Percentiles rank a stretch among this genome's conserved stretches.
These are phyloP conservation scores for Matsumurasca onukii DNA, from an alignment of 1,140 invertebrate species.

Conservation along the genomic window DNA sequence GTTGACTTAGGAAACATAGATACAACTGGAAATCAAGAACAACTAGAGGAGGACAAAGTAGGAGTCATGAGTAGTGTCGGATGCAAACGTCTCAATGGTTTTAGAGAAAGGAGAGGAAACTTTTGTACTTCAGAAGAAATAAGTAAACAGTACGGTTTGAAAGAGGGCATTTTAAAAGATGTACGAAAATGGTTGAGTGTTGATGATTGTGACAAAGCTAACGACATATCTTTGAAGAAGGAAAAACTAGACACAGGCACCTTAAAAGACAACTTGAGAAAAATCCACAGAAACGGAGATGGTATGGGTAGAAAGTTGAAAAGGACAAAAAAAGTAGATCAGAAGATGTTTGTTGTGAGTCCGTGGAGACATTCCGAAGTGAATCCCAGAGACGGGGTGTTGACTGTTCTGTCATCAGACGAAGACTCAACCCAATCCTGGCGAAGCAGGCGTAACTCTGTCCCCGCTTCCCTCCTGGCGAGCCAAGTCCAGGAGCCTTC, in stretches of 20 bases:
- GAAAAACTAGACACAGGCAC: constrained; percentile 32
- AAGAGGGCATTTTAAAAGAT: constrained; percentile 16
- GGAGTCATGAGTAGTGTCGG: constrained; percentile 23
- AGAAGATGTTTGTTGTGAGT: constrained; percentile 38
- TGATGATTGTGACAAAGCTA: constrained; percentile 30
- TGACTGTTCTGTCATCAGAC: constrained; percentile 22
- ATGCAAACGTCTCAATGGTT: constrained; percentile 15
- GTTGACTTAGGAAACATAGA: constrained; percentile 36
- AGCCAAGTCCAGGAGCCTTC: constrained; percentile 29
- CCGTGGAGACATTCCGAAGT: constrained; percentile 30
- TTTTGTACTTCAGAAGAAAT: constrained; percentile 40
- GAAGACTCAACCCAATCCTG: constrained; percentile 1
- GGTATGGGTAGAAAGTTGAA: constrained; percentile 32
- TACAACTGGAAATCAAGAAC: constrained; percentile 6
- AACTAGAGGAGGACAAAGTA: constrained; percentile 33
- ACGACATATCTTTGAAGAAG: constrained; percentile 27
- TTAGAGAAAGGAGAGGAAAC: constrained; percentile 25
- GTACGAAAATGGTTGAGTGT: constrained; percentile 38
- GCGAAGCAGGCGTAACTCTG: constrained; percentile 24
- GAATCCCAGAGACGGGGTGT: background rate
- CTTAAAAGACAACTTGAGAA: constrained; percentile 32
- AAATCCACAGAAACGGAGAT: constrained; percentile 25
- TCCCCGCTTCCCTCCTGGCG: constrained; percentile 16
- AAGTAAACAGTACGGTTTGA: constrained; percentile 32
- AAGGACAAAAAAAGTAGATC: constrained; percentile 37